Evolutionary conservation across 1,140 invertebrate genomes (phyloP).

Genomic region (Akabosia matsudoensis): DNA sequence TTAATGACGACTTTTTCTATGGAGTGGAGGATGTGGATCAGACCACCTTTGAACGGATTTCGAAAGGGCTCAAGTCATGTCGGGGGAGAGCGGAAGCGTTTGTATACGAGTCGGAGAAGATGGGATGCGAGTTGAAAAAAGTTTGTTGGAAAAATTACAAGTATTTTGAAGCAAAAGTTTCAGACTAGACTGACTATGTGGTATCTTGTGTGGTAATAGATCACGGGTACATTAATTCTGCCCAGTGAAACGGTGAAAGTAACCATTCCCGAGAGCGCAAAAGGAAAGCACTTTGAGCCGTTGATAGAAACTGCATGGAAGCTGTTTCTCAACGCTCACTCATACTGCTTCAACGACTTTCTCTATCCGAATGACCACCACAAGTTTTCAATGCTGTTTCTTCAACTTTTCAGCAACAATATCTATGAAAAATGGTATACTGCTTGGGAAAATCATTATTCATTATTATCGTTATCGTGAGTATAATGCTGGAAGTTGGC

Average conservation of each 20-base stretch:
- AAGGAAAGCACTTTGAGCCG: conserved; percentile 22
- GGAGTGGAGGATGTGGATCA: conserved; percentile 28
- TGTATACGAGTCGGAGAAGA: conserved; percentile 14
- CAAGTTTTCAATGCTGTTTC: conserved; percentile 29
- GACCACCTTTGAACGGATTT: conserved; percentile 24
- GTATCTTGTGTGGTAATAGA: conserved; percentile 15
- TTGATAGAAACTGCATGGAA: conserved; percentile 41
- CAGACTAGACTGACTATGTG: neutral
- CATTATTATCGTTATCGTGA: neutral
- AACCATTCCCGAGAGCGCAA: conserved; percentile 12
- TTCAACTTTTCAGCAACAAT: conserved; percentile 33
- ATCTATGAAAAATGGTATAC: conserved; percentile 42
- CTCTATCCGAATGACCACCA: conserved; percentile 36
- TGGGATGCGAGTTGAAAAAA: conserved; percentile 1
- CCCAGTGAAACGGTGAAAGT: neutral
- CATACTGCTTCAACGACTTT: conserved; percentile 40
- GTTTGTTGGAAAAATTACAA: neutral
- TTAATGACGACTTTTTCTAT: conserved; percentile 42
- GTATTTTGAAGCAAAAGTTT: neutral
- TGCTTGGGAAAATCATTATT: neutral
- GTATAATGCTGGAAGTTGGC: too few relatives aligned
- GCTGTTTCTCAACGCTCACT: conserved; percentile 38
- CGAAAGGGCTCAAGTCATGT: conserved; percentile 14
- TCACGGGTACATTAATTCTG: neutral
- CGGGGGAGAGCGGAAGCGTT: conserved; percentile 7